Evolutionary conservation across 2,888 invertebrate genomes (phyloP).

Genomic region (Drosophila dives): DNA sequence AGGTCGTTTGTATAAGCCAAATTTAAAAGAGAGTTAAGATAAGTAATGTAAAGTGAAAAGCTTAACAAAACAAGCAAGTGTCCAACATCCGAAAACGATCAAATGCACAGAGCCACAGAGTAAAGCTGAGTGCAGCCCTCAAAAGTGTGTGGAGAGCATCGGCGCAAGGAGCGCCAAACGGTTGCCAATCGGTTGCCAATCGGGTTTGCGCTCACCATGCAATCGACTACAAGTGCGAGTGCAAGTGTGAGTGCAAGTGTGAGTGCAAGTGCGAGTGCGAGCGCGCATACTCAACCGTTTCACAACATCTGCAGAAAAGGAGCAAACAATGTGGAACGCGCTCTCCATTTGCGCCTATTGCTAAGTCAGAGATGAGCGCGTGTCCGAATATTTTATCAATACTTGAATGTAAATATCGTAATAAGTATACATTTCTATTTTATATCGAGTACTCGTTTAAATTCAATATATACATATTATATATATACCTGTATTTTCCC

Average conservation of each 20-base stretch:
- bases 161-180: constrained; percentile 44
- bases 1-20: constrained; percentile 68
- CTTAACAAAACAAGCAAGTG: constrained; percentile 18
- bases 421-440: not conserved
- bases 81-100: constrained; percentile 14
- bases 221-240: constrained; percentile 13
- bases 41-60: constrained; percentile 31
- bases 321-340: constrained; percentile 59
- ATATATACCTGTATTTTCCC: not conserved
- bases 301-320: constrained; percentile 65
- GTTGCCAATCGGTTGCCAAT: constrained; percentile 67
- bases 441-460: not conserved
- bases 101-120: constrained; percentile 21
- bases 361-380: constrained; percentile 33
- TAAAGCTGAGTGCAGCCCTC: not conserved
- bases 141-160: constrained; percentile 27
- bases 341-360: constrained; percentile 26
- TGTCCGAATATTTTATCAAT: not conserved
- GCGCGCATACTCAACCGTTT: constrained; percentile 60
- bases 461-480: not conserved
- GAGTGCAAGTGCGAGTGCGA: not conserved
- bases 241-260: not conserved
- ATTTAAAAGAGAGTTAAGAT: constrained; percentile 26
- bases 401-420: not conserved
- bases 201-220: constrained; percentile 50